phyloP scores from a whole-genome alignment of 2,888 invertebrate species.

The Ephialtes manifestator region DNA sequence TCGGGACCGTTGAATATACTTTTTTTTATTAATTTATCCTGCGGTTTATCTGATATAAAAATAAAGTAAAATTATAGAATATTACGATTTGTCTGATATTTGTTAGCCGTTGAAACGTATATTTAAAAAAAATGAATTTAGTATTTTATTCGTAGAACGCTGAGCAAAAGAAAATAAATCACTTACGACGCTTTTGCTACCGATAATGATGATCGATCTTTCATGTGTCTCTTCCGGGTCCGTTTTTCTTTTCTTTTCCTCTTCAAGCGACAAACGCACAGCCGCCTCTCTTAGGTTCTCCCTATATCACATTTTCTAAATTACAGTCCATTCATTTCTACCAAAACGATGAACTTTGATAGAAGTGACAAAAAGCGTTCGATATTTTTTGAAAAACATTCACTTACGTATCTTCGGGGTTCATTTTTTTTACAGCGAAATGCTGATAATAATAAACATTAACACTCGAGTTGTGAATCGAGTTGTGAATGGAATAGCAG shows the following conservation, averaged over 20 bases:
- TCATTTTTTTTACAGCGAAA: slow-evolving; percentile 48
- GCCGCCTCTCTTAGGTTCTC: slow-evolving; percentile 76
- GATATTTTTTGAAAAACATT: neutral
- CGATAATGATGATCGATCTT: slow-evolving; percentile 89
- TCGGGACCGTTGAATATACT: too few species aligned
- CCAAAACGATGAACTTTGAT: neutral
- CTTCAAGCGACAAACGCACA: slow-evolving; percentile 73
- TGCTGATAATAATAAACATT: neutral
- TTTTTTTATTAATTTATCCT: neutral
- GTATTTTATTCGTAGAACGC: too few species aligned
- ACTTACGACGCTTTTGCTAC: slow-evolving; percentile 90
- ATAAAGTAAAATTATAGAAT: neutral
- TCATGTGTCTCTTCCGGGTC: slow-evolving; percentile 79
- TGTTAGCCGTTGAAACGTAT: neutral
- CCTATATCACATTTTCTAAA: slow-evolving; percentile 66
- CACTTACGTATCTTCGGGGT: slow-evolving; percentile 57
- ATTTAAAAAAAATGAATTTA: too few species aligned
- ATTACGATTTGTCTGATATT: neutral
- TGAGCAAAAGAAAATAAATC: slow-evolving; percentile 8
- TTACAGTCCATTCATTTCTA: slow-evolving; percentile 5
- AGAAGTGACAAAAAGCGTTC: neutral
- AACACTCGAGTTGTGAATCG: neutral
- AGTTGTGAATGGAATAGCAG: slow-evolving; percentile 12
- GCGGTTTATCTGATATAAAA: neutral
- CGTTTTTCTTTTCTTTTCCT: slow-evolving; percentile 72